Evolutionary conservation across 1,140 invertebrate species (phyloP).

Genomic region (Diuraphis noxia): DNA sequence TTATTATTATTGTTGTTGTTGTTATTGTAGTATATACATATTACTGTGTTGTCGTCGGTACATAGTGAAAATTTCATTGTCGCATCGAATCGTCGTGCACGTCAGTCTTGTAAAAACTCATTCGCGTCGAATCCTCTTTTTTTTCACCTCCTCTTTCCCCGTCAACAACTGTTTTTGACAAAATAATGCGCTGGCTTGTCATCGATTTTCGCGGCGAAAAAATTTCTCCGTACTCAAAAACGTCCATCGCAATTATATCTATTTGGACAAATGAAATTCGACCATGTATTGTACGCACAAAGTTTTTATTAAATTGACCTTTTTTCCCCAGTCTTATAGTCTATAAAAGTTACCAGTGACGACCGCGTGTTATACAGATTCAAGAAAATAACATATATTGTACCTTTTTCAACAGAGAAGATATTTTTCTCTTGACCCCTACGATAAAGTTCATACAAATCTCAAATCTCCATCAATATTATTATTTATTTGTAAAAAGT

Average conservation of each 20-base stretch:
- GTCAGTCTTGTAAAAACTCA: conserved; percentile 4
- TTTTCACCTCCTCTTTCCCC: background rate
- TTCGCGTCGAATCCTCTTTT: background rate
- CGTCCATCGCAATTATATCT: conserved; percentile 17
- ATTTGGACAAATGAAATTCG: background rate
- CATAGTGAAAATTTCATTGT: background rate
- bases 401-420: background rate
- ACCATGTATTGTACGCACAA: background rate
- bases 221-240: background rate
- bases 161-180: background rate
- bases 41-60: background rate
- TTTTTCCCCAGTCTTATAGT: background rate
- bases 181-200: background rate
- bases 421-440: background rate
- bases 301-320: conserved; percentile 28
- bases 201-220: background rate
- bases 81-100: background rate
- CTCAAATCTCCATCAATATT: background rate
- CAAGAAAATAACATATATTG: background rate
- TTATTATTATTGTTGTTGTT: background rate
- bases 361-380: background rate
- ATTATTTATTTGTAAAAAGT: background rate
- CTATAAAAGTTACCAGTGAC: background rate
- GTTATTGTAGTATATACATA: background rate
- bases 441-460: background rate